Evolutionary conservation across 2,888 invertebrate genomes (phyloP).

Genomic region (Crioceris asparagi): DNA sequence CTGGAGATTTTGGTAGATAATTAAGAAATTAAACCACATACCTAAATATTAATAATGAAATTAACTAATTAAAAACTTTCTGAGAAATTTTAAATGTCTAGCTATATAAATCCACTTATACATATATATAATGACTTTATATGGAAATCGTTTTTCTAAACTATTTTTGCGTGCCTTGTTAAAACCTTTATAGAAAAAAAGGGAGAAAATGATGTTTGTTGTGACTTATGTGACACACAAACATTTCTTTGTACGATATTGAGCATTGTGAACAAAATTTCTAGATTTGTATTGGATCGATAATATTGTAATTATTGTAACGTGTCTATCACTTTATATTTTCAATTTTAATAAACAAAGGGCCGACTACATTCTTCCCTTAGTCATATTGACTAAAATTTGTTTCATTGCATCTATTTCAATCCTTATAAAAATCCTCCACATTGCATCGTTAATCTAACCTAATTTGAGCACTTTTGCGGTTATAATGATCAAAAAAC

Average conservation of each 20-base stretch:
- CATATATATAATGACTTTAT: conserved; percentile 20
- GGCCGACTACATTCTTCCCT: conserved; percentile 36
- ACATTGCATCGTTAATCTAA: neutral
- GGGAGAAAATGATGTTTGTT: conserved; percentile 22
- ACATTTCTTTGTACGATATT: conserved; percentile 22
- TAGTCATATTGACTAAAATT: conserved; percentile 37
- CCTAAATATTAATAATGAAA: neutral
- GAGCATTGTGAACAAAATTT: conserved; percentile 28
- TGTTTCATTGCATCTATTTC: conserved; percentile 25
- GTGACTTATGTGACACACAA: conserved; percentile 25
- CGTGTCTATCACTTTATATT: conserved; percentile 38
- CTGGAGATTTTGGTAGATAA: no score
- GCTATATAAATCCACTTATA: conserved; percentile 21
- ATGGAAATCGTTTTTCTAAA: conserved; percentile 28
- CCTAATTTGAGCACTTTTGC: no score
- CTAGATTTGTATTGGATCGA: conserved; percentile 36
- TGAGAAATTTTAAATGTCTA: neutral
- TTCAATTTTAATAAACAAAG: conserved; percentile 35
- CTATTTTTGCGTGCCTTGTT: conserved; percentile 38
- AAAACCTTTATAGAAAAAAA: conserved; percentile 29
- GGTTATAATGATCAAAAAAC: no score
- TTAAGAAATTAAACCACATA: no score
- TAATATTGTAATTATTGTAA: conserved; percentile 24
- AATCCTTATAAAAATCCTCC: no score
- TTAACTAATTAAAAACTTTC: neutral